A percentile compares a stretch with the other conserved stretches of the same genome.
These are phyloP conservation scores for Drosophila nannoptera DNA, from an alignment of 1,140 invertebrate genomes.

Conservation along the genomic window DNA sequence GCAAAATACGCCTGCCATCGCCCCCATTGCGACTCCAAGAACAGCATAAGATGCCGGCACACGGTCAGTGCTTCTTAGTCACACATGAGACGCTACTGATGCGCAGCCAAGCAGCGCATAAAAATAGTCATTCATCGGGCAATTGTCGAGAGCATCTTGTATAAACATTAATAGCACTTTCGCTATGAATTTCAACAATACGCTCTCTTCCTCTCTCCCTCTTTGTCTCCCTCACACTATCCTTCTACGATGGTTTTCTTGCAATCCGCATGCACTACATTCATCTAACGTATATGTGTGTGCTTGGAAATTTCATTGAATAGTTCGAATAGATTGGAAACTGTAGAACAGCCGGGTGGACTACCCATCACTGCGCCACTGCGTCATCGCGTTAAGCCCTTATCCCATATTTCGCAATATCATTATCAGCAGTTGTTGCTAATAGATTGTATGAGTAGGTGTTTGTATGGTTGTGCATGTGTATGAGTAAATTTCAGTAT, in stretches of 20 bases:
- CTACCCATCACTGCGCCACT: constrained; percentile 10
- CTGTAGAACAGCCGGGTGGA: constrained; percentile 20
- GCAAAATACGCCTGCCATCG: constrained; percentile 3
- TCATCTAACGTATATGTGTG: constrained; percentile 1
- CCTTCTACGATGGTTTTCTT: neutral
- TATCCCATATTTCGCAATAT: constrained; percentile 21
- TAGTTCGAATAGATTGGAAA: constrained; percentile 35
- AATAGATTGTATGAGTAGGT: neutral
- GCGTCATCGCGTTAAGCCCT: neutral
- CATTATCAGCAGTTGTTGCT: constrained; percentile 52
- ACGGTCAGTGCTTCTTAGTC: constrained; percentile 26
- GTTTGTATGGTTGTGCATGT: neutral
- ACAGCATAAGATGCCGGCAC: constrained; percentile 11
- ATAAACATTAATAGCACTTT: constrained; percentile 67
- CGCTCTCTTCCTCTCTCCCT: constrained; percentile 12
- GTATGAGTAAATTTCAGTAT: no score
- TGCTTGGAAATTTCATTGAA: constrained; percentile 52
- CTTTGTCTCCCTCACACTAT: neutral
- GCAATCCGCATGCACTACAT: neutral
- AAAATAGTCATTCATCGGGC: constrained; percentile 48
- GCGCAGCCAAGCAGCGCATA: constrained; percentile 18
- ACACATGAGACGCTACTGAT: constrained; percentile 21
- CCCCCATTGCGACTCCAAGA: neutral
- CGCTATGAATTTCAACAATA: constrained; percentile 38
- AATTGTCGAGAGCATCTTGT: constrained; percentile 14